Base-by-base conservation (phyloP, 2,113 vertebrate species). In the Neodontobutis hainanensis region DNA sequence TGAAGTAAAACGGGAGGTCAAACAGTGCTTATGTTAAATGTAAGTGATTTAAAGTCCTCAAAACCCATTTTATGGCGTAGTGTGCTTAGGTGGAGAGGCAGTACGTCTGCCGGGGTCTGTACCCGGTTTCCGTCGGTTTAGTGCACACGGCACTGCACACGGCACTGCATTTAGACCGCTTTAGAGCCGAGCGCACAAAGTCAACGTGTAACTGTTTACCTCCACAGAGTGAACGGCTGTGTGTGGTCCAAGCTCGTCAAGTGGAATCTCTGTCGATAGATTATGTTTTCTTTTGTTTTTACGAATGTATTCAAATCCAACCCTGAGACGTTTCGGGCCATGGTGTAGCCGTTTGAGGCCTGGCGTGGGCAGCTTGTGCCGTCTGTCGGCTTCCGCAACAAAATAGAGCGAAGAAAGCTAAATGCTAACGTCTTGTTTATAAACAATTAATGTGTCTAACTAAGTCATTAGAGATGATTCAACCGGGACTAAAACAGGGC, bases 91-190 rank as follows among this genome's bases (percentile, higher is more conserved):
- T 0, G 0, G 44, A 11, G 15, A 0, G 0, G 2, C 12, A 2
- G 35, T 59, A 1, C 0, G 40, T 45, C 56, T 19, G 49, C 61
- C 19, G 19, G 19, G 19, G 3, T 27, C 60, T 12, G 44, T 58
- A 32, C 64, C 65, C 63, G 43, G 82, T 87, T 85, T 47, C 27
- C 52, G 36, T 53, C 6, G 70, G 40, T 64, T 75, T 74, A 87
- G 73, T 92, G 90, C 90, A 85, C 90, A 90, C 90, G 89, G 87
- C 90, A 90, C 89, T 40, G 55, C 90, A 85, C 90, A 90, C 90
- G 89, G 87, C 90, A 90, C 90, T 40, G 55, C 51, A 36, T 36
- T n/a, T 11, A 3, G 51, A 14, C 6, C 6, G 12, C 51, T 53
- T 55, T 55, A 55, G 12, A 89, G 61, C 88, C 87, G 90, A 62